phyloP scores from a whole-genome alignment of 1,140 invertebrate genomes.

The Microplitis mediator region DNA sequence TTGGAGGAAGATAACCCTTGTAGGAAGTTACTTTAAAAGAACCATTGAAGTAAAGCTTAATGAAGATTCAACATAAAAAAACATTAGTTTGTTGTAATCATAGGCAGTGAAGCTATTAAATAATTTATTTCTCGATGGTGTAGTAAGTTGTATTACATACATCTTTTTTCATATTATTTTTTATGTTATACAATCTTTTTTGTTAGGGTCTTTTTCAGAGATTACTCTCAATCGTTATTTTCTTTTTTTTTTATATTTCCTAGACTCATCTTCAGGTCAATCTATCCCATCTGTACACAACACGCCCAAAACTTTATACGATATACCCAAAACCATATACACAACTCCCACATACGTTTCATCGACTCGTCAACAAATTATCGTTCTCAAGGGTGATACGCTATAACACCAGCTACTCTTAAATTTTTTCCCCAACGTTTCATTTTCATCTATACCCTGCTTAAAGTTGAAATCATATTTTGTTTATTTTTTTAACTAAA shows the following conservation, averaged over 20 bases:
- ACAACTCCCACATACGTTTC: conserved; percentile 17
- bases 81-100: no score
- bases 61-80: no score
- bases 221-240: not conserved
- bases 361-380: conserved; percentile 29
- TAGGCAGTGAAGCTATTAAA: no score
- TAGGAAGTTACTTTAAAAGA: no score
- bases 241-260: not conserved
- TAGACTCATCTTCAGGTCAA: not conserved
- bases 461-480: no score
- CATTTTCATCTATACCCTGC: no score
- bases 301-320: not conserved
- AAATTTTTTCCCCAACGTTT: not conserved
- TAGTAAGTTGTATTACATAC: conserved; percentile 15
- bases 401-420: not conserved
- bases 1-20: no score
- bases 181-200: not conserved
- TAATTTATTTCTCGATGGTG: not conserved
- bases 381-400: not conserved
- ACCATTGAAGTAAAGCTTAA: no score
- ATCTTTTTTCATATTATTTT: not conserved
- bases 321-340: conserved; percentile 2
- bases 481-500: no score
- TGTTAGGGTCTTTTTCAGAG: not conserved
- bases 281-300: no score